These are phyloP conservation scores for Pandemis cinnamomeana DNA, from an alignment of 2,888 invertebrate species.

Conservation along the genomic window DNA sequence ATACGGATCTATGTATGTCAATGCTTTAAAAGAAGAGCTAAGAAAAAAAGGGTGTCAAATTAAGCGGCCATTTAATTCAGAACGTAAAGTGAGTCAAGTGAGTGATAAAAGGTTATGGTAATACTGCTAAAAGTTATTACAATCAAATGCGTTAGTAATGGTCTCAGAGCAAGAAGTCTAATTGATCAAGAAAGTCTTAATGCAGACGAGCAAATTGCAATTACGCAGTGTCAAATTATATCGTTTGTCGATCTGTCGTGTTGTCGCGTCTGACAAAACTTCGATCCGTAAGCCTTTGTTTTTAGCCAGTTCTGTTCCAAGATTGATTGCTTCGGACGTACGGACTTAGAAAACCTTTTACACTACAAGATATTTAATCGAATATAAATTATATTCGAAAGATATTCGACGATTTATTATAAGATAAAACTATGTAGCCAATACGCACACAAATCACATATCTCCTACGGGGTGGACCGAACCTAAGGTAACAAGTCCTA, in stretches of 20 bases:
- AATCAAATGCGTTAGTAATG: background rate
- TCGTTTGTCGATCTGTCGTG: constrained; percentile 34
- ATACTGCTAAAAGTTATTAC: background rate
- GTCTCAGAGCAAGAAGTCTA: background rate
- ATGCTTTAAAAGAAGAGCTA: too few species aligned
- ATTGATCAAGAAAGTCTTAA: constrained; percentile 13
- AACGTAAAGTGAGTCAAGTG: too few species aligned
- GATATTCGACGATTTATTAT: background rate
- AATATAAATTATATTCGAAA: background rate
- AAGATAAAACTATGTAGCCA: too few species aligned
- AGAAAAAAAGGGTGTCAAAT: too few species aligned
- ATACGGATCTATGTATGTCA: too few species aligned
- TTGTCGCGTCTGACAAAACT: constrained; percentile 42
- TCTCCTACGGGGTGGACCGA: too few species aligned
- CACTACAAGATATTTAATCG: constrained; percentile 7
- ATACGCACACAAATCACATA: too few species aligned
- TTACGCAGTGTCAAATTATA: constrained; percentile 20
- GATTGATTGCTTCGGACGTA: constrained; percentile 40
- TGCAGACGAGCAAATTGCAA: constrained; percentile 23
- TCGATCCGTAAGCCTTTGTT: constrained; percentile 43
- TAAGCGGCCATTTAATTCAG: too few species aligned
- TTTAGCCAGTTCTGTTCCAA: constrained; percentile 40
- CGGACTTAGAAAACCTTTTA: constrained; percentile 32
- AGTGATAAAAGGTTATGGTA: too few species aligned
- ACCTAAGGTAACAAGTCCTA: too few species aligned